Conservation (phyloP, 2,888 invertebrate genomes). For the Cybosia mesomella region DNA sequence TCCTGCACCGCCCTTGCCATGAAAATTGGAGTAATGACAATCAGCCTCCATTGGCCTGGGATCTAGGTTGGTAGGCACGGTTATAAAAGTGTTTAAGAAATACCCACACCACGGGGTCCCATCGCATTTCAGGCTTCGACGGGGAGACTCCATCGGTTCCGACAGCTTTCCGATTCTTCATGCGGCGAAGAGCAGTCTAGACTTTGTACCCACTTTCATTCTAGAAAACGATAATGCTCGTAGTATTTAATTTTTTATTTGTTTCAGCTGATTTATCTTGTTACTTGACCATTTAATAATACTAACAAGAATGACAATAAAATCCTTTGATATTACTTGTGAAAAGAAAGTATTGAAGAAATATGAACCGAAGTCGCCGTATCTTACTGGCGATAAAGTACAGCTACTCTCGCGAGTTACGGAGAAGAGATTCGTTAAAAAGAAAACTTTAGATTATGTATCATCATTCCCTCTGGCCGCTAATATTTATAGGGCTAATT, state of each 20-base stretch:
- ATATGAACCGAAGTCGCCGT: constrained; percentile 61
- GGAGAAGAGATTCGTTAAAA: constrained; percentile 66
- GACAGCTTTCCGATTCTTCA: too few relatives aligned
- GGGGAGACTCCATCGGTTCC: too few relatives aligned
- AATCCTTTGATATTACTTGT: constrained; percentile 50
- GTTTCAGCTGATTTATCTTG: constrained; percentile 7
- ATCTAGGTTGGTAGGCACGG: too few relatives aligned
- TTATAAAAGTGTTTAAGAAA: too few relatives aligned
- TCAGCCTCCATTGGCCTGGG: too few relatives aligned
- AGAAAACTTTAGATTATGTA: constrained; percentile 58
- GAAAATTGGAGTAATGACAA: too few relatives aligned
- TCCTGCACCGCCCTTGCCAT: too few relatives aligned
- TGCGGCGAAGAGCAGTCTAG: too few relatives aligned
- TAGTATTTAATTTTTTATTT: background rate
- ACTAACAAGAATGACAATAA: constrained; percentile 56
- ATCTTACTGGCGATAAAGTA: constrained; percentile 62
- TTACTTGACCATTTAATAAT: background rate
- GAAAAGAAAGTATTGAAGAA: constrained; percentile 55
- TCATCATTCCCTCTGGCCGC: constrained; percentile 71
- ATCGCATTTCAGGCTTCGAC: too few relatives aligned
- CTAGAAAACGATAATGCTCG: background rate
- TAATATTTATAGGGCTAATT: constrained; percentile 76
- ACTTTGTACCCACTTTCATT: background rate
- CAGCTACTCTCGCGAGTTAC: constrained; percentile 64
- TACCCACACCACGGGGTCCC: too few relatives aligned